Evolutionary conservation across 2,888 invertebrate species (phyloP), one percentile per base, ranked within the genome.

Genomic region (Lordiphosa andalusiaca): DNA sequence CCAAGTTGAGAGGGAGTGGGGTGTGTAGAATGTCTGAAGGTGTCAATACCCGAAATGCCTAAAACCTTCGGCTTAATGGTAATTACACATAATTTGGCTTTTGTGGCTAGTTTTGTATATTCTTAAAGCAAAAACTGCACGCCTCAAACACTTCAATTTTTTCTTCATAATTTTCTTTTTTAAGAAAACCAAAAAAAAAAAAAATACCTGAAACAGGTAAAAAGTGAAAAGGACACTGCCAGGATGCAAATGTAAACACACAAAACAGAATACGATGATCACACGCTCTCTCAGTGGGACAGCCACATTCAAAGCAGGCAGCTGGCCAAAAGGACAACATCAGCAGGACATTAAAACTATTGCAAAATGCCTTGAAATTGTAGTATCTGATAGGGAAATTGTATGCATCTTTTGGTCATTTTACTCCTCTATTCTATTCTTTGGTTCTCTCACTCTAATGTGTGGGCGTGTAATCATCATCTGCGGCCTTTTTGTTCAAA

Each of bases 41-140:
- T 44, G 44, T 16, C 44, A 44, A 44, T 53, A 50, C 33, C n/a
- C 49, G 42, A 67, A 67, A 52, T 67, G 69, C 67, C 78, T 62
- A 50, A 54, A 69, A 81, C 65, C 67, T 68, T 47, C 53, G 67
- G 67, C 84, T 82, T 86, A 74, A 63, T 65, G 67, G 70, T 74
- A 85, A 85, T 86, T 81, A 85, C 75, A 78, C 46, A 64, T 77
- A 81, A 81, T 78, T 74, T 82, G 80, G 66, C 83, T 71, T 71
- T 67, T 67, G 71, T 70, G 71, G 71, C 44, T 48, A 54, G 46
- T n/a, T 30, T 30, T 40, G 25, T 46, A 6, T 55, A 36, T 52
- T 50, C 6, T 36, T 13, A 36, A 4, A 19, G 2, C n/a, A 2
- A 23, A 46, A 56, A 64, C 33, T 33, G n/a, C 54, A 25, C 53